Conservation (phyloP, 2,888 invertebrate species). For the Noctua pronuba region DNA sequence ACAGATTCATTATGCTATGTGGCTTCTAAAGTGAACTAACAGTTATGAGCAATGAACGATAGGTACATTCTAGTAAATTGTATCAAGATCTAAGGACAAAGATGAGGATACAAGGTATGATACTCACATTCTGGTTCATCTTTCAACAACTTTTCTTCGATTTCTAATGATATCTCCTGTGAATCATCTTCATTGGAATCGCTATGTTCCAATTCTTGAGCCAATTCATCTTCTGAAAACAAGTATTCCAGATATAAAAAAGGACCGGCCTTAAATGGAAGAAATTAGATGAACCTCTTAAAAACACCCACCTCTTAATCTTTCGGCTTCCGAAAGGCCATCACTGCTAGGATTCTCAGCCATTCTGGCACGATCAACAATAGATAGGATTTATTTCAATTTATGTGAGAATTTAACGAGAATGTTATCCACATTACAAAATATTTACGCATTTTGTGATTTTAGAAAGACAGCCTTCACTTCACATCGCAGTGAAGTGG, state of each 20-base stretch:
- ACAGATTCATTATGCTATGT: neutral
- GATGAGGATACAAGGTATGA: neutral
- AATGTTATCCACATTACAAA: conserved; percentile 25
- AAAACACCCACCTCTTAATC: conserved; percentile 78
- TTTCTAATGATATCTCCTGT: conserved; percentile 87
- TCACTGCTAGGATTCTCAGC: conserved; percentile 82
- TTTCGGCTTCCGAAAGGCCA: conserved; percentile 83
- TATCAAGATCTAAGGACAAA: neutral
- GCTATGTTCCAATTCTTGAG: conserved; percentile 87
- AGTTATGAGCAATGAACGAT: neutral
- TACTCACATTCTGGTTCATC: conserved; percentile 88
- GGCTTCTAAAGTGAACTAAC: neutral
- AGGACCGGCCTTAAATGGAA: neutral
- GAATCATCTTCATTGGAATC: conserved; percentile 88
- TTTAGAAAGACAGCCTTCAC: neutral
- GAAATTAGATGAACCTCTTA: conserved; percentile 1
- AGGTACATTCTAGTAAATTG: neutral
- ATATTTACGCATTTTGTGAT: conserved; percentile 60
- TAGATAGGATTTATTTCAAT: neutral
- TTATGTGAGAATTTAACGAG: neutral
- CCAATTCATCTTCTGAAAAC: conserved; percentile 85
- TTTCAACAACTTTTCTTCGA: conserved; percentile 87
- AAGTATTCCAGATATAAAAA: conserved; percentile 11
- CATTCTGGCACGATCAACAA: conserved; percentile 68
- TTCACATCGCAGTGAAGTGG: neutral